Percentiles rank a stretch among this genome's conserved stretches.
Evolutionary conservation across 2,797 vertebrate genomes (phyloP).

Genomic region (Girardinus metallicus): DNA sequence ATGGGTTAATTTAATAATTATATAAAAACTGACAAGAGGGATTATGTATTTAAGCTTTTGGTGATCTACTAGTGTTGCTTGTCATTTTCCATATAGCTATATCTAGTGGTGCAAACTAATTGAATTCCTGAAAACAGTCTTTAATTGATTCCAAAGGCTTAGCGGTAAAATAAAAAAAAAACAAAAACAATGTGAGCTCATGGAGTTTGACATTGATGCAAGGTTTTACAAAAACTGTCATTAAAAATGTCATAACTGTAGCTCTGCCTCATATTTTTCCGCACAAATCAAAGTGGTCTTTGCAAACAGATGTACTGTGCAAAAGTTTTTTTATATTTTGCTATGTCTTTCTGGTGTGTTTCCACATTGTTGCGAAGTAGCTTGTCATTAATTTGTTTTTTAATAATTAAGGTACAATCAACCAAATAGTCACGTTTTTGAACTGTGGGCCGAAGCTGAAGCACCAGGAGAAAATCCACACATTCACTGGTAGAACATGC

Average conservation of each 20-base stretch:
- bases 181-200: constrained; percentile 54
- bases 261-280: constrained; percentile 47
- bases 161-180: constrained; percentile 28
- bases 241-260: constrained; percentile 75
- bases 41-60: constrained; percentile 28
- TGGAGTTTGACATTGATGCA: constrained; percentile 72
- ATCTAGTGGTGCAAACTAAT: constrained; percentile 45
- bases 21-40: constrained; percentile 39
- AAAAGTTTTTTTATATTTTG: background rate
- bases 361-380: background rate
- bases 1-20: constrained; percentile 27
- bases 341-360: background rate
- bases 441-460: too few relatives aligned
- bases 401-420: background rate
- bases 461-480: too few relatives aligned
- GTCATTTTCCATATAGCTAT: constrained; percentile 63
- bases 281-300: background rate
- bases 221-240: constrained; percentile 77
- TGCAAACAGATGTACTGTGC: background rate
- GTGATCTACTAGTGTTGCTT: constrained; percentile 64
- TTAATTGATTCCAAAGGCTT: constrained; percentile 52
- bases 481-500: too few relatives aligned
- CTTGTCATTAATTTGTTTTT: background rate
- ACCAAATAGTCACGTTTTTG: too few relatives aligned
- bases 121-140: constrained; percentile 53